Conservation (phyloP, 2,113 vertebrate genomes). For the Seriola aureovittata region DNA sequence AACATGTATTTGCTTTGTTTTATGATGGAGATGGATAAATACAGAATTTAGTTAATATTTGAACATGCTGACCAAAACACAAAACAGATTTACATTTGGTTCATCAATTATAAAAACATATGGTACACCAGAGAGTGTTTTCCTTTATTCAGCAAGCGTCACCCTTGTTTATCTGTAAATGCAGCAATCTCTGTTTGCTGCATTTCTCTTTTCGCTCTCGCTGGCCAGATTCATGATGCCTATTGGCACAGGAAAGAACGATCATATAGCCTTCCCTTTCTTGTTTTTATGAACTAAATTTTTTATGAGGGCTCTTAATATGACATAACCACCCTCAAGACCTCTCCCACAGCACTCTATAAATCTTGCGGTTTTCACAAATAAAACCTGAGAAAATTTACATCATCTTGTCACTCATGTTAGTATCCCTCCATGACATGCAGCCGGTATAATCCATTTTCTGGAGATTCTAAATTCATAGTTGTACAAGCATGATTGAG, state of each 20-base stretch:
- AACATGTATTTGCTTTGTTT: slow-evolving; percentile 39
- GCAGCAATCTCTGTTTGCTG: slow-evolving; percentile 32
- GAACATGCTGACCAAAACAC: slow-evolving; percentile 42
- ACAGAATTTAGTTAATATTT: slow-evolving; percentile 62
- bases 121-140: not conserved
- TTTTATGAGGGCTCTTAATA: slow-evolving; percentile 68
- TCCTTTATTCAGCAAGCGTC: slow-evolving; percentile 16
- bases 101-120: slow-evolving; percentile 57
- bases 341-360: slow-evolving; percentile 50
- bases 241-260: slow-evolving; percentile 22
- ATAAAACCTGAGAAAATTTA: slow-evolving; percentile 55
- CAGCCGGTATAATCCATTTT: slow-evolving; percentile 69
- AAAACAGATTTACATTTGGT: slow-evolving; percentile 36
- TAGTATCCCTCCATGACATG: slow-evolving; percentile 55
- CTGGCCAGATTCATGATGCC: slow-evolving; percentile 46
- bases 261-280: slow-evolving; percentile 39
- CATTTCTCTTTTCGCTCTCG: slow-evolving; percentile 24
- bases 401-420: slow-evolving; percentile 73
- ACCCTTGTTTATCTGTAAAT: slow-evolving; percentile 40
- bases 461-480: slow-evolving; percentile 67
- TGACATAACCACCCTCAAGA: slow-evolving; percentile 66
- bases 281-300: slow-evolving; percentile 61
- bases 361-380: slow-evolving; percentile 65
- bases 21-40: slow-evolving; percentile 30
- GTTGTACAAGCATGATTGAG: slow-evolving; percentile 73